A percentile compares a stretch with the other conserved stretches of the same genome.
Conservation (phyloP, 1,140 invertebrate species). For the Plectrocnemia conspersa region DNA sequence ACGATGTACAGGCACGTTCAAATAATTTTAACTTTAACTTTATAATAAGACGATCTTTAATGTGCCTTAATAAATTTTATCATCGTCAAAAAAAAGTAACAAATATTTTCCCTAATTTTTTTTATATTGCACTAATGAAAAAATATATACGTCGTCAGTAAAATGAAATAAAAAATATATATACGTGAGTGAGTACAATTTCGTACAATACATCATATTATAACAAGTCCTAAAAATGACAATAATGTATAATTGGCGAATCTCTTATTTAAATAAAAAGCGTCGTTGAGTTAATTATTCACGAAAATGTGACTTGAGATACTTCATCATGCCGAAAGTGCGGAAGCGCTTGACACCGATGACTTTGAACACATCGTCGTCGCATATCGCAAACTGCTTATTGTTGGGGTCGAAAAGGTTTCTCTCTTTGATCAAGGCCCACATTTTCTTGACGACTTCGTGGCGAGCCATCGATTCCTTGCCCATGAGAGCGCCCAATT, state of each 20-base stretch:
- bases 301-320: constrained; percentile 85
- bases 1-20: too few relatives aligned
- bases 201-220: not conserved
- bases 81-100: too few relatives aligned
- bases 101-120: too few relatives aligned
- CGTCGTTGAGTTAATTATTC: too few relatives aligned
- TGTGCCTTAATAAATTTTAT: too few relatives aligned
- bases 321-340: constrained; percentile 94
- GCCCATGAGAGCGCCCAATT: constrained; percentile 80
- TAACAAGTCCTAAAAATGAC: constrained; percentile 1
- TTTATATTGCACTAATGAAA: too few relatives aligned
- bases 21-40: too few relatives aligned
- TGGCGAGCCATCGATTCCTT: constrained; percentile 80
- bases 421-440: constrained; percentile 88
- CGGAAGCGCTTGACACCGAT: constrained; percentile 86
- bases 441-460: constrained; percentile 89
- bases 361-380: constrained; percentile 83
- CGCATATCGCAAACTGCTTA: constrained; percentile 90
- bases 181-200: not conserved
- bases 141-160: too few relatives aligned
- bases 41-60: too few relatives aligned
- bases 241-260: not conserved
- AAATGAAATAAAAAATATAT: not conserved
- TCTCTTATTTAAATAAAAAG: too few relatives aligned
- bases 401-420: constrained; percentile 91